Base-by-base conservation (phyloP, 2,888 invertebrate genomes). In the Marronus borbonicus region DNA sequence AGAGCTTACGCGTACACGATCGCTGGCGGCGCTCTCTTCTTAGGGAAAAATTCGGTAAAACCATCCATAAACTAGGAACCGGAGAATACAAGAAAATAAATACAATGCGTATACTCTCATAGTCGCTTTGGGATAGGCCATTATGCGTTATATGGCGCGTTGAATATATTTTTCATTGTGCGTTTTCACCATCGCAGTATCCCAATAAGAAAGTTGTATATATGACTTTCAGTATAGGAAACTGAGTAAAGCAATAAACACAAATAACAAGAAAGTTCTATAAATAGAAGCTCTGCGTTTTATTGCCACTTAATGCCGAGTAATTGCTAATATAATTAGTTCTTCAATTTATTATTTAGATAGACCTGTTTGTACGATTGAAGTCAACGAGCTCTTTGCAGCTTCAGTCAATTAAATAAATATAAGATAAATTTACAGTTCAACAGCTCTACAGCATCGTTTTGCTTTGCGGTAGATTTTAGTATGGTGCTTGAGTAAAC, bases 121-220 rank as follows among this genome's bases (percentile, higher is more conserved):
- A 20, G 66, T 44, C 44, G 17, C 66, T 66, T 66, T 44, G 66
- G 66, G 44, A 66, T 44, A 44, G 66, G 17, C 66, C 66, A 66
- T 66, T 66, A n/a, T 49, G 20, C 49, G 55, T 36, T 70, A 55
- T 70, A 55, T 55, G 70, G n/a, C n/a, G 70, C 36, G 70, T 36
- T 70, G 55, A 70, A 70, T 70, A 70, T 39, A 70, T 70, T 70
- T 70, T 55, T 70, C 70, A 55, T 70, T 31, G 44, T 24, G 24
- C 49, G 66, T 44, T 66, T 66, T 49, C 49, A 66, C 49, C 49
- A 31, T 14, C 31, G 62, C 55, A 17, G 17, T 55, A 17, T 49
- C 49, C 2, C 49, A 31, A 17, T 20, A 44, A 66, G 7, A 17
- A 66, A 50, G 49, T 49, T 31, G 66, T 44, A 10, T 44, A 12